A percentile compares a stretch with the other conserved stretches of the same genome.
phyloP scores from a whole-genome alignment of 1,140 invertebrate species.

The Onthophagus taurus region DNA sequence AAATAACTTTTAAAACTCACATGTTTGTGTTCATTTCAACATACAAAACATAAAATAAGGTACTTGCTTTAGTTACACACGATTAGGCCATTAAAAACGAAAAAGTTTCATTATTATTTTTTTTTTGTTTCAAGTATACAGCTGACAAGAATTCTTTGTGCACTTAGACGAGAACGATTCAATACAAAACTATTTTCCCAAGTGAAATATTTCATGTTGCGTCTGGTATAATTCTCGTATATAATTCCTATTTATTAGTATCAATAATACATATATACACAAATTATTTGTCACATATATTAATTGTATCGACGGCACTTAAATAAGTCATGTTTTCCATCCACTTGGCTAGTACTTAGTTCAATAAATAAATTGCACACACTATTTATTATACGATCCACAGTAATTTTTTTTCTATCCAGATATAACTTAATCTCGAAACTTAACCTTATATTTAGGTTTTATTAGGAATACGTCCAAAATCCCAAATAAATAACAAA shows the following conservation, averaged over 20 bases:
- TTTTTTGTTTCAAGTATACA: not conserved
- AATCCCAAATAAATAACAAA: too few relatives aligned
- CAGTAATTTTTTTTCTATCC: not conserved
- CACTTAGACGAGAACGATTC: too few relatives aligned
- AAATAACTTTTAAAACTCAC: too few relatives aligned
- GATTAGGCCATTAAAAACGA: not conserved
- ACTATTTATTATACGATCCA: slow-evolving; percentile 3
- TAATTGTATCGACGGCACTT: slow-evolving; percentile 28
- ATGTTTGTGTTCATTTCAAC: too few relatives aligned
- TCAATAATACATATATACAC: slow-evolving; percentile 27
- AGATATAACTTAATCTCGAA: slow-evolving; percentile 11
- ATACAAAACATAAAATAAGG: too few relatives aligned
- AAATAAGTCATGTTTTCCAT: slow-evolving; percentile 1
- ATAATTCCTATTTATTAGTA: not conserved
- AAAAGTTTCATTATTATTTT: not conserved
- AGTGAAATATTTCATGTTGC: not conserved
- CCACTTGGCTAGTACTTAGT: slow-evolving; percentile 1
- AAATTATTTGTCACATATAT: slow-evolving; percentile 26
- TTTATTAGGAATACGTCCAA: too few relatives aligned
- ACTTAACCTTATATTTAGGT: too few relatives aligned
- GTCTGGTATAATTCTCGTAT: not conserved
- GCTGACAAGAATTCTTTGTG: not conserved
- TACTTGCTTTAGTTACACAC: too few relatives aligned
- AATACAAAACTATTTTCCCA: too few relatives aligned
- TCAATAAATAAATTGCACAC: slow-evolving; percentile 2